Evolutionary conservation across 2,797 vertebrate genomes (phyloP).

Genomic region (Labeo calbasu): DNA sequence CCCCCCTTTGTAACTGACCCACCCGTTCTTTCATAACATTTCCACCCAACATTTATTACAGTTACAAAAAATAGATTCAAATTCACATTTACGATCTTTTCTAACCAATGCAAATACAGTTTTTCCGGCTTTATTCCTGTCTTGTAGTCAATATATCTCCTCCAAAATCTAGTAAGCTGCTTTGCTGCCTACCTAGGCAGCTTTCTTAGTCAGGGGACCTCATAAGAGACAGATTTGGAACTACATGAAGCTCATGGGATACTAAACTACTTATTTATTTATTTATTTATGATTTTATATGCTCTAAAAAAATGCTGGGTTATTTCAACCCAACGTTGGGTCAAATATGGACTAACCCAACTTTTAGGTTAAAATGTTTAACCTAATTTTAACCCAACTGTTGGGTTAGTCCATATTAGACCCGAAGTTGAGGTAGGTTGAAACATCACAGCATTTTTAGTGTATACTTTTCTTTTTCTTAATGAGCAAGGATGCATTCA

Average conservation of each 20-base stretch:
- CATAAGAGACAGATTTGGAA: neutral
- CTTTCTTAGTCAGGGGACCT: neutral
- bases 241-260: neutral
- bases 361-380: too few relatives aligned
- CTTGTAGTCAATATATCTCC: neutral
- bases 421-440: too few relatives aligned
- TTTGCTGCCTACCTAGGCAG: neutral
- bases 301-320: too few relatives aligned
- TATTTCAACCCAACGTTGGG: too few relatives aligned
- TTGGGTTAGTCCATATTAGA: too few relatives aligned
- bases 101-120: neutral
- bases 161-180: neutral
- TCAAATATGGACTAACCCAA: too few relatives aligned
- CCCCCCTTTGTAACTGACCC: neutral
- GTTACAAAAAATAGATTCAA: neutral
- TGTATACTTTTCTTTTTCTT: neutral
- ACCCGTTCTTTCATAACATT: neutral
- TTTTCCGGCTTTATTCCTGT: neutral
- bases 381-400: too few relatives aligned
- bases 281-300: neutral
- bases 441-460: too few relatives aligned
- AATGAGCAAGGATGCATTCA: neutral
- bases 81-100: neutral
- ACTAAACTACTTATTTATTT: neutral
- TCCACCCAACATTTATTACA: neutral